phyloP scores from a whole-genome alignment of 2,113 vertebrate genomes.

The Hiodon tergisus region DNA sequence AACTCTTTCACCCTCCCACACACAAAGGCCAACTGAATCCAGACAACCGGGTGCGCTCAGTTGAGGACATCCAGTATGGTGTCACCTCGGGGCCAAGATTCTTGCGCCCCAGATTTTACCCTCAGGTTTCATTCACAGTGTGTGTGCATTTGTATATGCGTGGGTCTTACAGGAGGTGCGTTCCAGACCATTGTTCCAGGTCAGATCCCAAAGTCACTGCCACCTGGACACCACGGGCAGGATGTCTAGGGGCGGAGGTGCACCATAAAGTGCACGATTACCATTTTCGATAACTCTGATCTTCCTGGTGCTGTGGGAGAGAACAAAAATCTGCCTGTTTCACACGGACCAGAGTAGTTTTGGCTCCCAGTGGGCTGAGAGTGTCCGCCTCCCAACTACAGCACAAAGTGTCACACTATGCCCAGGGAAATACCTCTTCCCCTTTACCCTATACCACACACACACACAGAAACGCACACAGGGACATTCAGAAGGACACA shows the following conservation, averaged over 20 bases:
- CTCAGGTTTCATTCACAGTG: too few species aligned
- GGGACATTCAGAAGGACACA: background rate
- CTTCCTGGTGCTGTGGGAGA: conserved; percentile 18
- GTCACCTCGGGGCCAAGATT: too few species aligned
- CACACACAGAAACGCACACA: background rate
- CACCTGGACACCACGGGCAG: conserved; percentile 24
- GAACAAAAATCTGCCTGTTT: conserved; percentile 51
- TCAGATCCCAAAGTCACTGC: conserved; percentile 24
- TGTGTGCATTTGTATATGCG: background rate
- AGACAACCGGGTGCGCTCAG: too few species aligned
- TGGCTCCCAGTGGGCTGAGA: conserved; percentile 31
- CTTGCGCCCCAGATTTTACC: too few species aligned
- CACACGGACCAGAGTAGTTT: conserved; percentile 28
- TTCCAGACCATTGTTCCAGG: conserved; percentile 35
- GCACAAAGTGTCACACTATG: background rate
- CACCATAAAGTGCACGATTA: conserved; percentile 1
- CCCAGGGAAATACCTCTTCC: background rate
- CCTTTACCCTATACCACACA: conserved; percentile 5
- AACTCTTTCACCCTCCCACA: too few species aligned
- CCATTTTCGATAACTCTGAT: conserved; percentile 37
- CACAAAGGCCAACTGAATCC: too few species aligned
- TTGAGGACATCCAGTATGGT: too few species aligned
- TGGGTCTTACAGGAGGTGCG: conserved; percentile 20
- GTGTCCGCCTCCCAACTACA: conserved; percentile 26
- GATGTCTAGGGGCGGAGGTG: conserved; percentile 24